Evolutionary conservation across 2,888 invertebrate species (phyloP), one percentile per base, ranked within the genome.

Genomic region (Sepioteuthis lessoniana): DNA sequence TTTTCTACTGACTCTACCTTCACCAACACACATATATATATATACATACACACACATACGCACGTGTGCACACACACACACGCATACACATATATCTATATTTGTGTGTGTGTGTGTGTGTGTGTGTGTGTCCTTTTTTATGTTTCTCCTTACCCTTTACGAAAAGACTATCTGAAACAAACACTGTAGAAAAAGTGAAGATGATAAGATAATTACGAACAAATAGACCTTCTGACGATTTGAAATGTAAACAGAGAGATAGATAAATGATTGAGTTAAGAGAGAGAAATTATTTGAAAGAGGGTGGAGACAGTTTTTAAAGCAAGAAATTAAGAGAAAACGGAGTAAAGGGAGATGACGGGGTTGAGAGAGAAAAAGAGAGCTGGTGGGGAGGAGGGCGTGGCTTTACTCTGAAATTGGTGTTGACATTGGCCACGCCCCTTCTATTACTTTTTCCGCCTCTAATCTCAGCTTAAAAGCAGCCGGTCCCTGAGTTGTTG

Each of bases 131-230:
- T 55, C 28, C 21, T 55, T 55, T 55, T 55, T 55, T 55, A 76
- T 35, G 76, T 76, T 60, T 76, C 76, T 76, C 35, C n/a, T 76
- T 76, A 76, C 16, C n/a, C 76, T n/a, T 76, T n/a, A 76, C 31
- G 76, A n/a, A 76, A 76, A 76, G n/a, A n/a, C n/a, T 76, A n/a
- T 76, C 76, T 76, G 76, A 76, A 76, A 76, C 76, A 76, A 76
- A 76, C 35, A 76, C n/a, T 2, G 16, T 35, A 19, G n/a, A 76
- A n/a, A n/a, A 76, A 13, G 76, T 35, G n/a, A 76, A 16, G n/a
- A n/a, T 76, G 76, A 76, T 76, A 76, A 76, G 76, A n/a, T 76
- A 76, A 76, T 76, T 76, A 76, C 35, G n/a, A n/a, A 3, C n/a
- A 76, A 76, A 76, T 76, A n/a, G n/a, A 76, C 25, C 35, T n/a